A percentile compares a stretch with the other conserved stretches of the same genome.
Evolutionary conservation across 2,113 vertebrate species (phyloP).

Genomic region (Leptocoma aspasia): DNA sequence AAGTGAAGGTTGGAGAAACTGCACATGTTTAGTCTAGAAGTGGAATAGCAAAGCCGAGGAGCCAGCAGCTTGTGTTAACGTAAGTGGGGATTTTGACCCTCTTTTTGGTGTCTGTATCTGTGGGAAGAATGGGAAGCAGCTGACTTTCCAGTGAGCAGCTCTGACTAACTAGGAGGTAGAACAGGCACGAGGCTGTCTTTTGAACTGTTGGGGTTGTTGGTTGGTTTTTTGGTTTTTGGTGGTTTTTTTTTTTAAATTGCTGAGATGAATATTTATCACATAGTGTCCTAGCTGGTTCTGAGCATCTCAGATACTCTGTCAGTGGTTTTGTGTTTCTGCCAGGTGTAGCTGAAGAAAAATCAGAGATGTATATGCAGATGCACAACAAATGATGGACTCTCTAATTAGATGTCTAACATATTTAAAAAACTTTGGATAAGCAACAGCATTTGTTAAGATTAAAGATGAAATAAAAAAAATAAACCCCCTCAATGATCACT

Average conservation of each 20-base stretch:
- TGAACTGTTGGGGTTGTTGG: neutral
- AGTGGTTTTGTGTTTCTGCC: neutral
- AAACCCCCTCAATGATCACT: fast-evolving
- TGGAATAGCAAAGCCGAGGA: neutral
- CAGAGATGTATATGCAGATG: neutral
- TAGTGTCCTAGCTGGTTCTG: neutral
- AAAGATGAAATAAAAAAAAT: neutral
- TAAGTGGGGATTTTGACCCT: neutral
- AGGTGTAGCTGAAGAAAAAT: neutral
- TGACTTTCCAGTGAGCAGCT: neutral
- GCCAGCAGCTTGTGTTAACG: neutral
- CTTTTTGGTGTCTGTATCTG: neutral
- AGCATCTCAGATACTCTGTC: neutral
- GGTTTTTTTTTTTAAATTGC: neutral
- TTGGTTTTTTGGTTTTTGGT: neutral
- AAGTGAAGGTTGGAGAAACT: neutral
- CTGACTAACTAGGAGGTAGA: too few relatives aligned
- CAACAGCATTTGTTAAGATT: neutral
- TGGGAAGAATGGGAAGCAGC: neutral
- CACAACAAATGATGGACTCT: neutral
- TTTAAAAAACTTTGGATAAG: neutral
- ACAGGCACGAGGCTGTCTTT: neutral
- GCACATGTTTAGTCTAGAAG: neutral
- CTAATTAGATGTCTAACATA: neutral
- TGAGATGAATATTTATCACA: neutral